A percentile compares a stretch with the other conserved stretches of the same genome.
phyloP scores from a whole-genome alignment of 2,797 vertebrate genomes.

The Xyrichtys novacula region DNA sequence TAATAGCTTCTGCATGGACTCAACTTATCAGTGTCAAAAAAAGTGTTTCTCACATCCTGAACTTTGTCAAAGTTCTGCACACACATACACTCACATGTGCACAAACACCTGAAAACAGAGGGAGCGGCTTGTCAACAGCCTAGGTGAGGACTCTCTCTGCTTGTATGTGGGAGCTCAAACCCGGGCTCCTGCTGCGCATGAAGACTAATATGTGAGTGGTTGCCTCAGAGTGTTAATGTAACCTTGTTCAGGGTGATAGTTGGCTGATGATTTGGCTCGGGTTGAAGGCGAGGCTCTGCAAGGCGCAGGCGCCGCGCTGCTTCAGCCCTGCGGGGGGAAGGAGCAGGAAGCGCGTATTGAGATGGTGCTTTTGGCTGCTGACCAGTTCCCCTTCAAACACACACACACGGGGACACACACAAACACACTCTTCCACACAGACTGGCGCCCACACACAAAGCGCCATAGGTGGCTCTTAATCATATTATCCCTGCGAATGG shows the following conservation, averaged over 20 bases:
- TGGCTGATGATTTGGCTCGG: slow-evolving; percentile 57
- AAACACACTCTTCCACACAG: not conserved
- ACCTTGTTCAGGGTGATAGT: slow-evolving; percentile 62
- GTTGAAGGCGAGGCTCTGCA: slow-evolving; percentile 44
- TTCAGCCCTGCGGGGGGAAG: slow-evolving; percentile 29
- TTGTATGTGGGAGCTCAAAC: slow-evolving; percentile 1
- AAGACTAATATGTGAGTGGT: slow-evolving; percentile 30
- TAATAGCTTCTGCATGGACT: slow-evolving; percentile 23
- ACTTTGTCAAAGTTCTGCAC: not conserved
- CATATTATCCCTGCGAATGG: slow-evolving; percentile 69
- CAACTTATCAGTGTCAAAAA: slow-evolving; percentile 4
- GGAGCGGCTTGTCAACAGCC: not conserved
- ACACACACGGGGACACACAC: slow-evolving; percentile 29
- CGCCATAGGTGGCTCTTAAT: slow-evolving; percentile 71
- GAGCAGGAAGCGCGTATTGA: slow-evolving; percentile 44
- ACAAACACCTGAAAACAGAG: not conserved
- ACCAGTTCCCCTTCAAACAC: slow-evolving; percentile 57
- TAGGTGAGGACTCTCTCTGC: not conserved
- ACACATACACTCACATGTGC: not conserved
- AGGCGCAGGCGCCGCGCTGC: slow-evolving; percentile 30
- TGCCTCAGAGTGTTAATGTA: slow-evolving; percentile 54
- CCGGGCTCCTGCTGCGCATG: not conserved
- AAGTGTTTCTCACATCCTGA: not conserved
- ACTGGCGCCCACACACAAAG: slow-evolving; percentile 19
- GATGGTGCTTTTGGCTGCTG: slow-evolving; percentile 74